phyloP scores from a whole-genome alignment of 1,140 invertebrate species.

The Tetramorium parvispinum region DNA sequence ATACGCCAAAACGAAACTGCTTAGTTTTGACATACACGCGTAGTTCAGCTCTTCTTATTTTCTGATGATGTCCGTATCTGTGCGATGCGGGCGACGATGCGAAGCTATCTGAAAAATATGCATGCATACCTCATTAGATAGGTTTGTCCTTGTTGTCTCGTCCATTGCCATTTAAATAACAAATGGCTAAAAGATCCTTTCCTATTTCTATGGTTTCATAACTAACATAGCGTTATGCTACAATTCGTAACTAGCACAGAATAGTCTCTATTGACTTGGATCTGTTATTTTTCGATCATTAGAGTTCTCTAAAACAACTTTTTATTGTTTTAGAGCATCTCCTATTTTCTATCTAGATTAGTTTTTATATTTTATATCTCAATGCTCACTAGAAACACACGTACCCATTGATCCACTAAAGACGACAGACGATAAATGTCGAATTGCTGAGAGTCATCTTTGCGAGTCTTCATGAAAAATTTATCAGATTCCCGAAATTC shows the following conservation, averaged over 20 bases:
- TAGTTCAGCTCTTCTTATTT: slow-evolving; percentile 49
- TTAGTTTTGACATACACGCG: background rate
- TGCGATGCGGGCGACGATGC: slow-evolving; percentile 61
- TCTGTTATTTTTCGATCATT: background rate
- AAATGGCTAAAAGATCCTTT: background rate
- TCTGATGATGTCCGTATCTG: slow-evolving; percentile 50
- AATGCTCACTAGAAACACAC: background rate
- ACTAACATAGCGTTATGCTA: too few relatives aligned
- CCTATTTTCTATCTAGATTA: background rate
- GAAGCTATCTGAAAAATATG: slow-evolving; percentile 71
- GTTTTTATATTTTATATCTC: background rate
- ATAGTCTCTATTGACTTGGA: background rate
- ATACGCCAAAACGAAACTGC: background rate
- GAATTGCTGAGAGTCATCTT: slow-evolving; percentile 78
- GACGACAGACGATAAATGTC: slow-evolving; percentile 81
- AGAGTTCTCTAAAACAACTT: background rate
- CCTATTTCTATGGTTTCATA: background rate
- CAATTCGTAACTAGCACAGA: background rate
- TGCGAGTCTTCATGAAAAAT: slow-evolving; percentile 77
- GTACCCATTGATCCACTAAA: slow-evolving; percentile 81
- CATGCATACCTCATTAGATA: background rate
- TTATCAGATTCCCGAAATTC: slow-evolving; percentile 79
- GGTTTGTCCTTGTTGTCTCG: background rate
- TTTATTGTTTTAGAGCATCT: background rate
- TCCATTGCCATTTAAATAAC: background rate